These are phyloP conservation scores for Agapornis roseicollis DNA, from an alignment of 2,113 vertebrate genomes.

Conservation along the genomic window DNA sequence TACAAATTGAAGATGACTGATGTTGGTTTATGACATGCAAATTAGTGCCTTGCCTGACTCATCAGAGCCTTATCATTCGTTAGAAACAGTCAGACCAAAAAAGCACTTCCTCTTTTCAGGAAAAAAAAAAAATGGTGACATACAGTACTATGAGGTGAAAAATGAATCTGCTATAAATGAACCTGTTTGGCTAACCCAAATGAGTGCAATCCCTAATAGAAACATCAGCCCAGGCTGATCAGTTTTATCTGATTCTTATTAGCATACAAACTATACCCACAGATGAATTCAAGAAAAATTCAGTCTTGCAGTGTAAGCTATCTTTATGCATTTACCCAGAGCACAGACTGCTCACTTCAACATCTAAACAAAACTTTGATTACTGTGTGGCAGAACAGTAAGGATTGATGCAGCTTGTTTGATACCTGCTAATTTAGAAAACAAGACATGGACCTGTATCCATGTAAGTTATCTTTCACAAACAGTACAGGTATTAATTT, in stretches of 20 bases:
- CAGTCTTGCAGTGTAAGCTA: neutral
- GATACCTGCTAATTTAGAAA: neutral
- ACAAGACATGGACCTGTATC: neutral
- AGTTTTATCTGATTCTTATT: neutral
- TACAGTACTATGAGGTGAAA: neutral
- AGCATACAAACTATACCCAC: neutral
- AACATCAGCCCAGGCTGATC: neutral
- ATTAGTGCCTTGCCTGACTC: neutral
- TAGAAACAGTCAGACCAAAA: neutral
- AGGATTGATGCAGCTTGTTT: neutral
- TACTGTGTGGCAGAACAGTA: neutral
- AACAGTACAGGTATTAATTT: neutral
- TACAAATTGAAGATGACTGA: neutral
- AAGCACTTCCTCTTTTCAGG: neutral
- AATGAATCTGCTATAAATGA: neutral
- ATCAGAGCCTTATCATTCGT: neutral
- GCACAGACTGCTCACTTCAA: neutral
- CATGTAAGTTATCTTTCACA: neutral
- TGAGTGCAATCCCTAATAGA: neutral
- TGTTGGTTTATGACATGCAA: neutral
- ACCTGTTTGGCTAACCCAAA: neutral
- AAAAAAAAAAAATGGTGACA: neutral
- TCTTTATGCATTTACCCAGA: neutral
- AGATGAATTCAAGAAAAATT: neutral
- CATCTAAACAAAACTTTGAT: neutral